Percentiles rank a stretch among this genome's conserved stretches.
These are phyloP conservation scores for Hypomecis atomaria DNA, from an alignment of 2,888 invertebrate genomes.

Conservation along the genomic window DNA sequence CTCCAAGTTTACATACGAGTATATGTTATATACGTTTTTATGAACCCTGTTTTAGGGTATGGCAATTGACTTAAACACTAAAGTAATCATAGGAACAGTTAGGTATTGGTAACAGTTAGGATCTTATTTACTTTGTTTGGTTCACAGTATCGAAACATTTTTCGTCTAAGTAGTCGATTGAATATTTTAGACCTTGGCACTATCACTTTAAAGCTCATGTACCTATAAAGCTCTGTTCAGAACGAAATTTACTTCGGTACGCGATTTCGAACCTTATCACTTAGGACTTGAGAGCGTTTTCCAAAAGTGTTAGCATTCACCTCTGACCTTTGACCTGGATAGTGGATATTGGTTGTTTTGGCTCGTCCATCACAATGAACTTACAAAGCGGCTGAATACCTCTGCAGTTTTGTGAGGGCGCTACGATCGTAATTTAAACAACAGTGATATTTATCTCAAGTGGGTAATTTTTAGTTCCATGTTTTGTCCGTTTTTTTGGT, in stretches of 20 bases:
- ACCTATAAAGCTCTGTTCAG: not conserved
- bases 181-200: not conserved
- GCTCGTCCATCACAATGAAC: slow-evolving; percentile 23
- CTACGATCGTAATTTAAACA: not conserved
- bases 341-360: slow-evolving; percentile 24
- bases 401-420: not conserved
- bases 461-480: not conserved
- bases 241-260: not conserved
- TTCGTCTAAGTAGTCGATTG: too few species aligned
- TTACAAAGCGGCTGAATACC: not conserved
- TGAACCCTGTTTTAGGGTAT: too few species aligned
- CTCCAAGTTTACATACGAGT: too few species aligned
- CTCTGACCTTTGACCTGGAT: slow-evolving; percentile 28
- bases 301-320: slow-evolving; percentile 1
- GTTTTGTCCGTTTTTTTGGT: not conserved
- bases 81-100: too few species aligned
- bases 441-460: not conserved
- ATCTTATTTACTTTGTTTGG: too few species aligned
- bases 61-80: too few species aligned
- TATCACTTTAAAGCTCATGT: not conserved
- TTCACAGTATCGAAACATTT: too few species aligned
- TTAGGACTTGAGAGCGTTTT: slow-evolving; percentile 5
- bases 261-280: slow-evolving; percentile 5
- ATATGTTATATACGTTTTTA: too few species aligned
- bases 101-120: too few species aligned